These are phyloP conservation scores for Galerucella pusilla DNA, from an alignment of 2,888 invertebrate species.

Conservation along the genomic window DNA sequence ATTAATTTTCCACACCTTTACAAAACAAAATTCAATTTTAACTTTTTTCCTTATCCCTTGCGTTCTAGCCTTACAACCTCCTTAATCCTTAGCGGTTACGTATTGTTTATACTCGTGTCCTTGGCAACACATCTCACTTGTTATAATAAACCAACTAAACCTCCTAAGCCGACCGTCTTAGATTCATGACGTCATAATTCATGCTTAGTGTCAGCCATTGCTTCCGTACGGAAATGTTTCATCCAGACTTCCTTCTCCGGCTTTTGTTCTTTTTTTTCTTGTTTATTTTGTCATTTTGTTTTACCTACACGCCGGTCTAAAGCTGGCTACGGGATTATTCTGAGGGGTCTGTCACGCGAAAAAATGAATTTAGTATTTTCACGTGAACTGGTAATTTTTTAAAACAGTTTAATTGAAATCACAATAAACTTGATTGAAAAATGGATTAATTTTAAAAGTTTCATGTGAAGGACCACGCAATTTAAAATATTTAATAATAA, in stretches of 20 bases:
- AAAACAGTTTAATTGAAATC: too few relatives aligned
- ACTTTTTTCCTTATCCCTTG: neutral
- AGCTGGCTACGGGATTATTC: neutral
- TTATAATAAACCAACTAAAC: constrained; percentile 60
- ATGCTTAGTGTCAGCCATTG: constrained; percentile 59
- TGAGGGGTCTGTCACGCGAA: neutral
- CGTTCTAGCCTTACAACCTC: neutral
- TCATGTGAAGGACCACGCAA: too few relatives aligned
- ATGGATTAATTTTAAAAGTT: too few relatives aligned
- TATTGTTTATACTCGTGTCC: constrained; percentile 53
- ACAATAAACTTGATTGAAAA: too few relatives aligned
- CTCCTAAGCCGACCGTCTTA: constrained; percentile 58
- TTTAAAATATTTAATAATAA: too few relatives aligned
- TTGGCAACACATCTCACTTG: constrained; percentile 57
- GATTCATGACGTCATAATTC: constrained; percentile 61
- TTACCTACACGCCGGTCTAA: neutral
- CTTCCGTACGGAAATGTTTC: constrained; percentile 57
- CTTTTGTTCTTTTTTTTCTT: constrained; percentile 38
- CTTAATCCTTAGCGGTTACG: constrained; percentile 49
- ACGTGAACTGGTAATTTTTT: neutral
- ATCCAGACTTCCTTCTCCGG: constrained; percentile 46
- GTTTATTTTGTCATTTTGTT: constrained; percentile 35
- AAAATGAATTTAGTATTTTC: neutral
- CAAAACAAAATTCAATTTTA: neutral
- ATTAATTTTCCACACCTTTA: too few relatives aligned